Base-by-base conservation (phyloP, 2,797 vertebrate genomes). In the Pogonophryne albipinna region DNA sequence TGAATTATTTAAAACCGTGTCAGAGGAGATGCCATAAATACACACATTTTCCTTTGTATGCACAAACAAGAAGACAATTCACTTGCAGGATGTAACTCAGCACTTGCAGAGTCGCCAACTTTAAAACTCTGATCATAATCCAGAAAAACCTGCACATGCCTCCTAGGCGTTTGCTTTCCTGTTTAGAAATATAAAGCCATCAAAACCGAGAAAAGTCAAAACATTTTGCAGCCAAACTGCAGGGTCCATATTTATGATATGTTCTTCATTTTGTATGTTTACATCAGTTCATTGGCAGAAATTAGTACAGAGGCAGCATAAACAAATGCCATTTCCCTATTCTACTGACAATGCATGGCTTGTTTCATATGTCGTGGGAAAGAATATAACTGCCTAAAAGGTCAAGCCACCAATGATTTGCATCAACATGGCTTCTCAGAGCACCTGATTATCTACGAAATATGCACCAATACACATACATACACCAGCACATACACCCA, bases 1-100 rank as follows among this genome's bases (percentile, higher is more conserved):
- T 88, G 84, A 88, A 93, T 93, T 85, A 93, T 90, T 91, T 82
- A 93, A 89, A 85, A 69, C 6, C 6, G 3, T 82, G 76, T 89
- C 72, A 78, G 41, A 79, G 55, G 69, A 73, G 78, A 61, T 50
- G 66, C 51, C 59, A 64, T 62, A 75, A 86, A 84, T 83, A 84
- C 81, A 67, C 76, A 69, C 63, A 76, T 77, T 76, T 82, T 75
- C 76, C 71, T 76, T 71, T 82, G 72, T 73, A 9, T 47, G 56
- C 71, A 68, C 50, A 71, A 83, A 85, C 34, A 8, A 51, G 44
- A 44, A 60, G 38, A 74, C 31, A 58, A 44, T 55, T 13, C 44
- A 45, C 19, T 45, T 55, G 60, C 45, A 64, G 10, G n/a, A 64
- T 16, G 65, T 56, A 44, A 73, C 71, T 71, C 69, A 34, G 75